Percentiles rank a stretch among this genome's conserved stretches.
Evolutionary conservation across 1,140 invertebrate genomes (phyloP).

Genomic region (Papilio glaucus): DNA sequence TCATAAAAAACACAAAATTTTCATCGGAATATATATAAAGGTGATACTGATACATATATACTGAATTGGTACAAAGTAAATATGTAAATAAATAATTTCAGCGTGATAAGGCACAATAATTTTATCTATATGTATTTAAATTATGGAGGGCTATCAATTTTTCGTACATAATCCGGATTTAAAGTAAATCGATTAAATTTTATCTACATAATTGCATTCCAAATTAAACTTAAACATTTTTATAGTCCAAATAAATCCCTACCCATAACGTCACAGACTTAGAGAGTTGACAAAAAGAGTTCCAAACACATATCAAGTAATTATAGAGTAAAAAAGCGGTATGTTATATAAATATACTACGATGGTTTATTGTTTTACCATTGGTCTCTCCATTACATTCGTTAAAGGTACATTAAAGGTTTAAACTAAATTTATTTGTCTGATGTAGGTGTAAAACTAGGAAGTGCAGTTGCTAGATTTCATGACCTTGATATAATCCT

Average conservation of each 20-base stretch:
- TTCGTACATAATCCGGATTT: conserved; percentile 1
- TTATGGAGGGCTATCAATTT: neutral
- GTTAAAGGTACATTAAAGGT: too few species aligned
- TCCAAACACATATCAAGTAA: too few species aligned
- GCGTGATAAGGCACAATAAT: neutral
- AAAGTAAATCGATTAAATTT: conserved; percentile 3
- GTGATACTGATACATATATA: too few species aligned
- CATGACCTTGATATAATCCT: neutral
- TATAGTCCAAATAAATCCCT: neutral
- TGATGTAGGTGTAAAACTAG: neutral
- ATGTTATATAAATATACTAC: too few species aligned
- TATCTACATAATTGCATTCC: conserved; percentile 10
- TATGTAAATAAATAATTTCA: neutral
- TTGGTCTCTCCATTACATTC: too few species aligned
- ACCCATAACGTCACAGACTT: too few species aligned
- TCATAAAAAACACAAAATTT: too few species aligned
- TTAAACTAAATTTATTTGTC: too few species aligned
- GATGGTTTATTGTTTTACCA: too few species aligned
- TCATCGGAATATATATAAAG: too few species aligned
- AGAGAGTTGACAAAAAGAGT: too few species aligned
- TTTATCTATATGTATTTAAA: neutral
- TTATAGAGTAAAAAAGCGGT: too few species aligned
- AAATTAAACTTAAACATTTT: neutral
- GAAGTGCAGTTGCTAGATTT: neutral
- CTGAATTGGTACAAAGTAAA: neutral